phyloP scores from a whole-genome alignment of 1,140 invertebrate genomes.

The Pachyrhynchus sulphureomaculatus region DNA sequence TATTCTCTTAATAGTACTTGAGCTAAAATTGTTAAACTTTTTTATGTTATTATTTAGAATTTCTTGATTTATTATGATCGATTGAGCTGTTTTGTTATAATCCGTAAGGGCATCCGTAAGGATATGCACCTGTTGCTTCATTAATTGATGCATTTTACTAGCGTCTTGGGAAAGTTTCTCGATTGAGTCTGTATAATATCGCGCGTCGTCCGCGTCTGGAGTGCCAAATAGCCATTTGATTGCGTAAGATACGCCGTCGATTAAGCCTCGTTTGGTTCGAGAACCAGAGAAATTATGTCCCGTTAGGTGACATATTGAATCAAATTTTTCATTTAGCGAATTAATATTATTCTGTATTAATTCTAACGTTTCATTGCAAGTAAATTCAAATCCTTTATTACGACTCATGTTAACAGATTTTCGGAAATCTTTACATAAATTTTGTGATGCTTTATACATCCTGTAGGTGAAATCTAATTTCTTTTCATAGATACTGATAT shows the following conservation, averaged over 20 bases:
- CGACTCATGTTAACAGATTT: too few species aligned
- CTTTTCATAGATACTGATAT: too few species aligned
- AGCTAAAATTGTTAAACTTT: neutral
- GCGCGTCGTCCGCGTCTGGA: slow-evolving; percentile 40
- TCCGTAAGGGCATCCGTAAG: slow-evolving; percentile 9
- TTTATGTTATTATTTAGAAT: too few species aligned
- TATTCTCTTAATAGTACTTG: neutral
- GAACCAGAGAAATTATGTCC: slow-evolving; percentile 7
- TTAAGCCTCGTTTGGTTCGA: slow-evolving; percentile 31
- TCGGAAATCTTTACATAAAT: too few species aligned
- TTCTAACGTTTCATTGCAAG: too few species aligned
- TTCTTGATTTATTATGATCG: too few species aligned
- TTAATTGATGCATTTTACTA: slow-evolving; percentile 19
- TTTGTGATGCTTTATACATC: too few species aligned
- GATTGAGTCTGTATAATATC: slow-evolving; percentile 40
- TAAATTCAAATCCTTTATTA: too few species aligned
- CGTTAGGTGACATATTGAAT: slow-evolving; percentile 30
- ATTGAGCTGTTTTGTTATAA: slow-evolving; percentile 4
- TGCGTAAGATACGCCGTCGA: slow-evolving; percentile 41
- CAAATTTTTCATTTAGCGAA: slow-evolving; percentile 16
- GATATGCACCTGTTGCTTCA: slow-evolving; percentile 32
- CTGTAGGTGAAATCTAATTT: too few species aligned
- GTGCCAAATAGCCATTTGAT: slow-evolving; percentile 48
- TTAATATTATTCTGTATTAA: too few species aligned
- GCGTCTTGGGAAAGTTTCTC: slow-evolving; percentile 23